phyloP scores from a whole-genome alignment of 2,113 vertebrate genomes.

The Anseranas semipalmata region DNA sequence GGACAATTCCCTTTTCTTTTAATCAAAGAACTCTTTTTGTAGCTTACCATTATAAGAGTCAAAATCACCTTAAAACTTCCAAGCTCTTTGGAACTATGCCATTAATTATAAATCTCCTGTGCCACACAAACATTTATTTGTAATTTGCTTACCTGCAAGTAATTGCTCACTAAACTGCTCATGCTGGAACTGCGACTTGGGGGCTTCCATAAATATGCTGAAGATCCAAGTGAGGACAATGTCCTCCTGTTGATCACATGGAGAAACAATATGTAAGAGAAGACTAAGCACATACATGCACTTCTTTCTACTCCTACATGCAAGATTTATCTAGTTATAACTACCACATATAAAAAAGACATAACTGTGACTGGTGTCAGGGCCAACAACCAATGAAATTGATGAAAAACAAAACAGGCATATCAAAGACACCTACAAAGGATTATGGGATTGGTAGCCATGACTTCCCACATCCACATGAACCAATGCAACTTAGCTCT shows the following conservation, averaged over 20 bases:
- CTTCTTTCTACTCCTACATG: background rate
- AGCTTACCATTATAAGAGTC: background rate
- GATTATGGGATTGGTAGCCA: background rate
- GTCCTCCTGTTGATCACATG: conserved; percentile 81
- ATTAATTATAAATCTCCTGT: background rate
- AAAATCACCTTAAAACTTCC: background rate
- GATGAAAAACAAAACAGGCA: background rate
- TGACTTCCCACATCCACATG: background rate
- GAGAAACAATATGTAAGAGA: background rate
- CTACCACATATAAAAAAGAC: background rate
- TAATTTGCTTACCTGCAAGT: conserved; percentile 84
- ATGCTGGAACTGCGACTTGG: conserved; percentile 95
- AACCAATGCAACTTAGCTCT: background rate
- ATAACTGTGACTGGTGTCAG: background rate
- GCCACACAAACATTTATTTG: background rate
- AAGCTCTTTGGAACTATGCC: background rate
- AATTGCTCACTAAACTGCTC: conserved; percentile 90
- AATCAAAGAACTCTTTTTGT: background rate
- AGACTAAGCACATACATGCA: background rate
- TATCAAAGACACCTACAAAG: background rate
- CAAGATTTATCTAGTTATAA: background rate
- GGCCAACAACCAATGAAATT: background rate
- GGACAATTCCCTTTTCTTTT: background rate
- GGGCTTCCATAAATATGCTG: conserved; percentile 85
- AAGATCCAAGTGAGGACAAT: conserved; percentile 76